Conservation (phyloP, 2,888 invertebrate species). For the Pilophorus perplexus region DNA sequence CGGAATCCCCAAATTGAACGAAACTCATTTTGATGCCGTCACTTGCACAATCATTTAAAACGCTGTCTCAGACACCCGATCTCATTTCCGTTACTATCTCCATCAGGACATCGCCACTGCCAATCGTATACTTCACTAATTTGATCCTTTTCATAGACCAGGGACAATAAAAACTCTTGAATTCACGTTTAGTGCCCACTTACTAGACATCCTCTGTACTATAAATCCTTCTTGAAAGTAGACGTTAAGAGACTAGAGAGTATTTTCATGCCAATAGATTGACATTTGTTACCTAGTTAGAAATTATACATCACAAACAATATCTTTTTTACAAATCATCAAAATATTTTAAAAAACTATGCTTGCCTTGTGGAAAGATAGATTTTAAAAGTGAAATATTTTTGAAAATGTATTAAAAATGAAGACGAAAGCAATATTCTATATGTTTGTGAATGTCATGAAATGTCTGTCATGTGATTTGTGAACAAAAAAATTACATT, state of each 20-base stretch:
- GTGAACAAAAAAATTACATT: constrained; percentile 13
- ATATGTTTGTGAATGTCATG: constrained; percentile 44
- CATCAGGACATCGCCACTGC: too few relatives aligned
- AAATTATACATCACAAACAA: constrained; percentile 46
- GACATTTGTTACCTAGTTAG: constrained; percentile 46
- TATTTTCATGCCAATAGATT: constrained; percentile 47
- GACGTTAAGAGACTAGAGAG: constrained; percentile 42
- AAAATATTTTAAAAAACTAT: constrained; percentile 45
- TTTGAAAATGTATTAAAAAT: constrained; percentile 47
- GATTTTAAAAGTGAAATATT: constrained; percentile 47
- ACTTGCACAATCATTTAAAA: too few relatives aligned
- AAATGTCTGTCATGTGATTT: constrained; percentile 35
- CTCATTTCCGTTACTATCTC: too few relatives aligned
- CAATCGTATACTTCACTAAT: too few relatives aligned
- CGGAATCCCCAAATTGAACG: too few relatives aligned
- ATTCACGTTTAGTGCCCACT: constrained; percentile 14
- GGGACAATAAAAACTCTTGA: constrained; percentile 31
- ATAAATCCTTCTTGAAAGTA: constrained; percentile 36
- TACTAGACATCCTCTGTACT: constrained; percentile 16
- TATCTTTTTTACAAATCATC: constrained; percentile 48
- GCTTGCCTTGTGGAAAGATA: constrained; percentile 48
- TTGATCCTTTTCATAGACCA: too few relatives aligned
- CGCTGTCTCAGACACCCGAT: too few relatives aligned
- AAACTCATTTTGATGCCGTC: too few relatives aligned
- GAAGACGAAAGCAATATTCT: constrained; percentile 47